These are phyloP conservation scores for Tillus elongatus DNA, from an alignment of 2,888 invertebrate genomes.

Conservation along the genomic window DNA sequence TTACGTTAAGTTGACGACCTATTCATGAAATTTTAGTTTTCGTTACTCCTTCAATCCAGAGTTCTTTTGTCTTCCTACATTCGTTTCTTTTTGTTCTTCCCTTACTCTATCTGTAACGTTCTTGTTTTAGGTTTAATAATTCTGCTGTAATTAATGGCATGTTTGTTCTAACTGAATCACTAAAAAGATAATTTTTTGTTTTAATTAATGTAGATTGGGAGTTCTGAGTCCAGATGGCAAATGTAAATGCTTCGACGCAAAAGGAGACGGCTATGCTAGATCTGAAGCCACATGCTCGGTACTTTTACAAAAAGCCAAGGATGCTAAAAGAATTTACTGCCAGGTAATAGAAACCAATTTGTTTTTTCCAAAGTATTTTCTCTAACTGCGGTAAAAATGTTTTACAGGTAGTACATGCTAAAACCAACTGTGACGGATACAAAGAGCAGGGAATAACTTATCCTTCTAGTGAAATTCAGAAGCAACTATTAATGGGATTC, in stretches of 20 bases:
- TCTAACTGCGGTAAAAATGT: no score
- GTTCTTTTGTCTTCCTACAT: no score
- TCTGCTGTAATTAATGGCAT: no score
- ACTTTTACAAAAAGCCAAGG: constrained; percentile 58
- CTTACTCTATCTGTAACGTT: no score
- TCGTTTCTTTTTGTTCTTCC: no score
- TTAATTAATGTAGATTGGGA: constrained; percentile 47
- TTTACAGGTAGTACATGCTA: constrained; percentile 30
- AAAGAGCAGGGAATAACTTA: constrained; percentile 38
- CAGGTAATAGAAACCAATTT: constrained; percentile 32
- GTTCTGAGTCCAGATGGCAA: constrained; percentile 75
- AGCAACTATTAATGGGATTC: constrained; percentile 52
- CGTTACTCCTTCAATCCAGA: no score
- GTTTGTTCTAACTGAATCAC: neutral
- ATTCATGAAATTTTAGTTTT: no score
- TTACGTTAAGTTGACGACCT: no score
- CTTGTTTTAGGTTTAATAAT: no score
- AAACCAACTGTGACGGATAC: constrained; percentile 38
- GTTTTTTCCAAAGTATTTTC: no score
- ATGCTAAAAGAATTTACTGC: constrained; percentile 46
- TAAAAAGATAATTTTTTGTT: no score
- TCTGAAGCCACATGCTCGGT: constrained; percentile 67
- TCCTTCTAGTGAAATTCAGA: constrained; percentile 47
- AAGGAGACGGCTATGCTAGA: constrained; percentile 74
- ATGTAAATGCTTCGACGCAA: constrained; percentile 85